Evolutionary conservation across 2,113 vertebrate species (phyloP), one percentile per base, ranked within the genome.

Genomic region (Silurus glanis): DNA sequence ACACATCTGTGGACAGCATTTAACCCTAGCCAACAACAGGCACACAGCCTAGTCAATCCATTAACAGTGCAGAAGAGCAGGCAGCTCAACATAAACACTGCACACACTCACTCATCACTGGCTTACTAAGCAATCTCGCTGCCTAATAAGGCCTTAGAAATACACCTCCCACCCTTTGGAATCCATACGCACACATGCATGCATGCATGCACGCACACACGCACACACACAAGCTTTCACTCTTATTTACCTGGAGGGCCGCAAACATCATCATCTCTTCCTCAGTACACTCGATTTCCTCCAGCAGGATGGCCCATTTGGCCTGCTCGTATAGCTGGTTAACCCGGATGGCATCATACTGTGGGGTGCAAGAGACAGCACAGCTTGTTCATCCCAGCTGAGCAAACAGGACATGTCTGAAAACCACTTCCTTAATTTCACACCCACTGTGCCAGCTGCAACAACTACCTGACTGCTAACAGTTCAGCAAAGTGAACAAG

Each of bases 201-300:
- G 51, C n/a, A n/a, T 37, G 64, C 67, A 58, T 62, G 85, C 19
- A 87, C 79, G 64, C 37, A 69, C 59, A 81, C 51, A 75, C 62
- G 86, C 16, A 87, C 72, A 67, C 56, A 84, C 74, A 87, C 51
- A 72, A 5, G 49, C 67, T 7, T 58, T 74, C 25, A 19, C 62
- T 74, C 53, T 17, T 17, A 66, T 90, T 88, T 93, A 99, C 98
- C 97, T 99, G 98, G 92, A 99, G 92, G 0, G 98, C 98, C 8
- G 98, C 98, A 85, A 99, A 99, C 98, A 99, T 99, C 98, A 99
- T 99, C 97, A 99, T 99, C 92, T 99, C 98, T 88, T 99, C 98
- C 92, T 99, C 98, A 0, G 98, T 99, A 93, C 98, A 99, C 89
- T 99, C 98, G 6, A 99, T 99, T 93, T 99, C 98, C 95, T 99